These are phyloP conservation scores for Papilio machaon DNA, from an alignment of 1,140 invertebrate genomes.

Conservation along the genomic window DNA sequence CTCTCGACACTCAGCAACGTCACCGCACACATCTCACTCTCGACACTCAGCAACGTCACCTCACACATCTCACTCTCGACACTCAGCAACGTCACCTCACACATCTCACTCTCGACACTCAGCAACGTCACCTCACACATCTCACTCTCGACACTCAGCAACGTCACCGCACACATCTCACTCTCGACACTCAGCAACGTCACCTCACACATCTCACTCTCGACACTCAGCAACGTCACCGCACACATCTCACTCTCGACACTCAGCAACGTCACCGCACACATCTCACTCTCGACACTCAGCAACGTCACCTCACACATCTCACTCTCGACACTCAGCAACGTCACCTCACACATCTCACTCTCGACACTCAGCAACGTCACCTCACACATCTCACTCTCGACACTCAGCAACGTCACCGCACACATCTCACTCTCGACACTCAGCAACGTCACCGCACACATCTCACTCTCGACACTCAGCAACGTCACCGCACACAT, in stretches of 20 bases:
- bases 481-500: constrained; percentile 51
- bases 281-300: too few relatives aligned
- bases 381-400: not conserved
- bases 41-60: constrained; percentile 60
- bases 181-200: too few relatives aligned
- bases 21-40: not conserved
- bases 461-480: too few relatives aligned
- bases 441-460: constrained; percentile 53
- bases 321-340: too few relatives aligned
- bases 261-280: constrained; percentile 53
- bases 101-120: too few relatives aligned
- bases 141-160: too few relatives aligned
- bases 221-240: constrained; percentile 60
- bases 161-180: not conserved
- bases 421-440: too few relatives aligned
- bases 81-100: constrained; percentile 53
- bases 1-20: too few relatives aligned
- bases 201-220: not conserved
- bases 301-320: constrained; percentile 51
- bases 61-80: too few relatives aligned
- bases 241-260: too few relatives aligned
- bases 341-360: not conserved
- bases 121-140: constrained; percentile 51
- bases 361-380: too few relatives aligned
- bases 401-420: constrained; percentile 60